Evolutionary conservation across 2,113 vertebrate species (phyloP).

Genomic region (Cochlearius cochlearius): DNA sequence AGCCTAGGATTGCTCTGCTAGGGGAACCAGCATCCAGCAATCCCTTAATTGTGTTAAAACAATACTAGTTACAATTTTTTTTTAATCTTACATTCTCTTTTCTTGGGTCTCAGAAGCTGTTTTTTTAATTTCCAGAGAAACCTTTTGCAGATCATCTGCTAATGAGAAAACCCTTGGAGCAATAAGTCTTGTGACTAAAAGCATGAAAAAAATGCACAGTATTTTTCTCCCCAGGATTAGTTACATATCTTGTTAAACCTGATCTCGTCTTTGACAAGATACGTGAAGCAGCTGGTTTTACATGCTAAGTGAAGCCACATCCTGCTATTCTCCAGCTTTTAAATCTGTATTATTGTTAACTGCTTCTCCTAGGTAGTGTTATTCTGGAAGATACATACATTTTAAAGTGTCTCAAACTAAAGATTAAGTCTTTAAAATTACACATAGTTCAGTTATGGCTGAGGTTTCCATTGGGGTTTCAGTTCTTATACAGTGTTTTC

Average conservation of each 20-base stretch:
- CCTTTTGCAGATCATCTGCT: neutral
- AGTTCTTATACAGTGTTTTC: neutral
- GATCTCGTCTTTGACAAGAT: neutral
- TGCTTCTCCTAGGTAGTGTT: neutral
- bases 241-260: neutral
- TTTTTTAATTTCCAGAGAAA: neutral
- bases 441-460: neutral
- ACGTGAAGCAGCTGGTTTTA: neutral
- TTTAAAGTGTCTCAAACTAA: neutral
- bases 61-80: neutral
- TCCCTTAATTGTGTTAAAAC: neutral
- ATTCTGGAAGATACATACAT: neutral
- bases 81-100: neutral
- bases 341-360: neutral
- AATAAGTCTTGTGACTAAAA: neutral
- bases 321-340: neutral
- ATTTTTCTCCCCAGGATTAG: neutral
- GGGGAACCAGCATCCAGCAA: neutral
- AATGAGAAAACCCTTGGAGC: neutral
- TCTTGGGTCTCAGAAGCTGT: neutral
- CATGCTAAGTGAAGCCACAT: neutral
- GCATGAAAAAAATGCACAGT: neutral
- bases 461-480: neutral
- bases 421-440: neutral
- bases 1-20: neutral